Evolutionary conservation across 2,113 vertebrate species (phyloP), one percentile per base, ranked within the genome.

Genomic region (Pterocles orientalis): DNA sequence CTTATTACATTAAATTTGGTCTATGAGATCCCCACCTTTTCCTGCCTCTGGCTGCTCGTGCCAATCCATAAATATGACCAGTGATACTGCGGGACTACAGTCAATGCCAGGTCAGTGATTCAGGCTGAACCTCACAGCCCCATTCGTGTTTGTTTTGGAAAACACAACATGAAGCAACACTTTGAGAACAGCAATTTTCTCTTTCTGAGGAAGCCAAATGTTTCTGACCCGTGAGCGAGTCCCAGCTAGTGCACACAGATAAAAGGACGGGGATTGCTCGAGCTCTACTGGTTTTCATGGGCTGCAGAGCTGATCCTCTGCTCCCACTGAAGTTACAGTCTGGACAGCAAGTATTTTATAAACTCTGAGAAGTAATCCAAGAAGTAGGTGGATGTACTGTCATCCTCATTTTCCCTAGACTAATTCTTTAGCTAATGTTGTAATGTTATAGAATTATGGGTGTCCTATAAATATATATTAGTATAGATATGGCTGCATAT

Each of bases 341-440:
- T 88, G 66, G 39, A 85, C 70, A 96, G 18, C 18, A 72, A 87
- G 70, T 61, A 19, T 87, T 95, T 94, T 90, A 85, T 75, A 81
- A 89, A 64, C 45, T 81, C 33, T 25, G 43, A 95, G 31, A 21
- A 54, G 48, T 75, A 92, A 93, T 71, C 43, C 33, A 81, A 94
- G 47, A 81, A 82, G 43, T 48, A 75, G 47, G 33, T 81, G 79
- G 83, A 65, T 0, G 2, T 48, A 84, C 23, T 78, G 29, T 45
- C 57, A 61, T 68, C 18, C 57, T 83, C 29, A 36, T 71, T 92
- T 90, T 29, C 69, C 34, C 36, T 45, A 56, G 51, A 33, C 34
- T 43, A 47, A 64, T 70, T 75, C 76, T 85, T 75, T 86, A 69
- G 43, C 18, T 81, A 66, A 47, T 13, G 34, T 39, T 78, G 23